Conservation (phyloP, 2,113 vertebrate genomes). For the Laticauda colubrina region DNA sequence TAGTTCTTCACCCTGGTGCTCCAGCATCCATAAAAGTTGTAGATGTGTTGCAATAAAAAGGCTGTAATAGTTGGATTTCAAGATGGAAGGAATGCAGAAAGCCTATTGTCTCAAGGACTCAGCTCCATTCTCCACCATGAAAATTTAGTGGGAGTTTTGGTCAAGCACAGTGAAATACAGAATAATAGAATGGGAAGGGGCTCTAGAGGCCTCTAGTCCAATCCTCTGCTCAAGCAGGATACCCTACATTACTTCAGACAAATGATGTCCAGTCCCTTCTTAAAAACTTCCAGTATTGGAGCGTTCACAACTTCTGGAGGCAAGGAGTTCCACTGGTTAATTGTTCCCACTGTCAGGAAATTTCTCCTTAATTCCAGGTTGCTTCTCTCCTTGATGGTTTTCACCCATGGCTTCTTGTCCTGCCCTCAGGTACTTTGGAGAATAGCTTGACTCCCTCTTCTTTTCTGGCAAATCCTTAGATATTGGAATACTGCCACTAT, state of each 20-base stretch:
- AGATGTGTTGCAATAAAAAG: conserved; percentile 42
- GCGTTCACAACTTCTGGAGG: background rate
- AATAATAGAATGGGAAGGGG: background rate
- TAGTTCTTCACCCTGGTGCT: background rate
- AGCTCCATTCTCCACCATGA: background rate
- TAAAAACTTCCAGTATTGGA: no score
- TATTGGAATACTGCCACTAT: background rate
- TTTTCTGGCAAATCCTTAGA: background rate
- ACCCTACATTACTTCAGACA: no score
- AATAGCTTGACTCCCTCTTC: background rate
- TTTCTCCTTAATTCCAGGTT: background rate
- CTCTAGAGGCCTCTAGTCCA: background rate
- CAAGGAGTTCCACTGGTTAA: background rate
- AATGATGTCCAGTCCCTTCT: no score
- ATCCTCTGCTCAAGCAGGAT: no score
- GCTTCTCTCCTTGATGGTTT: background rate
- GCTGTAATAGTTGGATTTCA: conserved; percentile 35
- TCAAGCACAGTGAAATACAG: background rate
- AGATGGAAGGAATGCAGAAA: background rate
- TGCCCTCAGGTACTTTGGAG: background rate
- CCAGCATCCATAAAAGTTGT: conserved; percentile 17
- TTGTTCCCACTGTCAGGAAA: background rate
- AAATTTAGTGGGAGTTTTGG: background rate
- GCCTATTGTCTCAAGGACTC: background rate
- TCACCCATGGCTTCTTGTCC: background rate